Percentiles rank a stretch among this genome's conserved stretches.
These are phyloP conservation scores for Exephanes ischioxanthus DNA, from an alignment of 2,888 invertebrate species.

Conservation along the genomic window DNA sequence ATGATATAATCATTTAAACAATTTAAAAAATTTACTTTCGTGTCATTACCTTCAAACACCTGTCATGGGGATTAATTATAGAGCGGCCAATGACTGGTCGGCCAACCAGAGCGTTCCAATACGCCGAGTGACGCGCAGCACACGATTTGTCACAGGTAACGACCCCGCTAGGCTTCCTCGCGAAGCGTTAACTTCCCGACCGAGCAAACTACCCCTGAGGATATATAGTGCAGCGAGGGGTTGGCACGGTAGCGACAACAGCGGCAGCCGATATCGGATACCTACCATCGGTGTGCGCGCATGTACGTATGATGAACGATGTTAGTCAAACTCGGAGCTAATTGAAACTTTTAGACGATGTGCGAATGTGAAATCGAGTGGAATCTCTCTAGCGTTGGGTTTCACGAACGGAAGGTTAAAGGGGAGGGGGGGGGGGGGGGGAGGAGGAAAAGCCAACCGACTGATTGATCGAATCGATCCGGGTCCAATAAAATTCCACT, in stretches of 20 bases:
- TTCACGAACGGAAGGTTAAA: not conserved
- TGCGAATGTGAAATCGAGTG: constrained; percentile 12
- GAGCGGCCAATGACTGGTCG: not conserved
- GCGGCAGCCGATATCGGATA: constrained; percentile 65
- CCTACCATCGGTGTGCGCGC: constrained; percentile 53
- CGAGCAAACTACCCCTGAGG: constrained; percentile 54
- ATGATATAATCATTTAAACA: too few relatives aligned
- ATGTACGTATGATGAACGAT: constrained; percentile 43
- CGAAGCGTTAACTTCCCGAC: constrained; percentile 52
- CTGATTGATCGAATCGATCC: constrained; percentile 47
- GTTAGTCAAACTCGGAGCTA: constrained; percentile 44
- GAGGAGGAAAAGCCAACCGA: not conserved
- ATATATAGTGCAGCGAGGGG: constrained; percentile 36
- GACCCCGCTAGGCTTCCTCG: constrained; percentile 40
- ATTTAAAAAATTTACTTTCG: too few relatives aligned
- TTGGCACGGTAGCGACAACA: constrained; percentile 58
- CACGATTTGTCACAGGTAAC: constrained; percentile 38
- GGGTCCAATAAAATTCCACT: constrained; percentile 30
- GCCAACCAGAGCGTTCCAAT: not conserved
- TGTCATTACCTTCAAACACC: not conserved
- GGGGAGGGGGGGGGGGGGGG: not conserved
- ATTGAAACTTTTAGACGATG: constrained; percentile 37
- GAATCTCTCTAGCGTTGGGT: not conserved
- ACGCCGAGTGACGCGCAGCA: not conserved
- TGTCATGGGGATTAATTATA: not conserved